Evolutionary conservation across 2,797 vertebrate genomes (phyloP).

Genomic region (Gila robusta): DNA sequence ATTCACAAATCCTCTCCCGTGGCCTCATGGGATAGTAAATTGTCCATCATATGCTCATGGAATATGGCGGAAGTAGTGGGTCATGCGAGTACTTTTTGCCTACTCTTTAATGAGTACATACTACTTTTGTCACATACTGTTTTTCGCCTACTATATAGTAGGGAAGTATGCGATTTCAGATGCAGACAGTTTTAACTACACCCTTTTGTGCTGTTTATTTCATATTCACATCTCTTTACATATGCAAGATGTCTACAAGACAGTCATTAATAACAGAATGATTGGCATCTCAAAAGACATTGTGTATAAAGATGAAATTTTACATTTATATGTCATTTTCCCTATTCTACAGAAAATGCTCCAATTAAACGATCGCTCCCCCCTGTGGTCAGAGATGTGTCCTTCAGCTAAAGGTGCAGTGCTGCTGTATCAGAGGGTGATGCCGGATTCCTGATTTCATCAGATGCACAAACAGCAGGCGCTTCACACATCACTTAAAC

Average conservation of each 20-base stretch:
- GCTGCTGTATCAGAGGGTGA: conserved; percentile 82
- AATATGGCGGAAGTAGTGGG: too few relatives aligned
- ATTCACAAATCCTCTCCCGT: too few relatives aligned
- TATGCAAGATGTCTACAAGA: neutral
- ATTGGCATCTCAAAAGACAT: neutral
- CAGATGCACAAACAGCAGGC: neutral
- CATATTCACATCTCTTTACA: neutral
- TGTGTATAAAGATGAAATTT: neutral
- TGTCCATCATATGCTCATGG: too few relatives aligned
- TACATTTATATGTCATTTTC: neutral
- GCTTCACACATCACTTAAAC: neutral
- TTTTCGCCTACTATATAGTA: neutral
- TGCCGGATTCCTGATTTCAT: conserved; percentile 64
- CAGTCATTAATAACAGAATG: neutral
- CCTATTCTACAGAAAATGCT: conserved; percentile 75
- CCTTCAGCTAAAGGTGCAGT: conserved; percentile 92
- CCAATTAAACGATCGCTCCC: conserved; percentile 73
- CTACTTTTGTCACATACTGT: neutral
- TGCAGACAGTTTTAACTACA: neutral
- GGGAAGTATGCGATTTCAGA: neutral
- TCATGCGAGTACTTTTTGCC: too few relatives aligned
- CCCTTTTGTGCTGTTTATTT: neutral
- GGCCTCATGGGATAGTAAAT: too few relatives aligned
- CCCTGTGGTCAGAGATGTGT: conserved; percentile 87
- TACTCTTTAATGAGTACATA: too few relatives aligned